Evolutionary conservation across 2,113 vertebrate genomes (phyloP).

Genomic region (Hoplias malabaricus): DNA sequence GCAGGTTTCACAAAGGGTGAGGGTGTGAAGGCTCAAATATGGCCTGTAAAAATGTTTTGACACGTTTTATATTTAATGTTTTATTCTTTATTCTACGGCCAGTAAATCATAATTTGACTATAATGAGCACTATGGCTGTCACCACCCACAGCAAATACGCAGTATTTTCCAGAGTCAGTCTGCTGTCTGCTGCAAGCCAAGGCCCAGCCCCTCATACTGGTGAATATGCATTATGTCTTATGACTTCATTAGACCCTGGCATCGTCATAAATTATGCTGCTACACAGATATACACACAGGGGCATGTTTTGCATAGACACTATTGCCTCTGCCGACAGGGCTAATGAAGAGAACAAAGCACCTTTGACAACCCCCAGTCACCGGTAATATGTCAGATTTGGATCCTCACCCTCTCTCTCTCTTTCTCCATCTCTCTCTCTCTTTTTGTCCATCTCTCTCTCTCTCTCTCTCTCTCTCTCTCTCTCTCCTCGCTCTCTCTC

Average conservation of each 20-base stretch:
- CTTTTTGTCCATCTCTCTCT: neutral
- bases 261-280: slow-evolving; percentile 68
- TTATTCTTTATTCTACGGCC: too few species aligned
- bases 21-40: too few species aligned
- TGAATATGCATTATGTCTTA: slow-evolving; percentile 75
- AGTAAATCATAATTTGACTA: too few species aligned
- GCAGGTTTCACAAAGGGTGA: too few species aligned
- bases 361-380: slow-evolving; percentile 61
- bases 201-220: slow-evolving; percentile 63
- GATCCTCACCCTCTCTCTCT: slow-evolving; percentile 26
- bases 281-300: slow-evolving; percentile 40
- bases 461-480: slow-evolving; percentile 22
- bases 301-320: slow-evolving; percentile 64
- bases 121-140: slow-evolving; percentile 54
- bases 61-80: too few species aligned
- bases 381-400: slow-evolving; percentile 55
- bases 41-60: too few species aligned
- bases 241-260: slow-evolving; percentile 71
- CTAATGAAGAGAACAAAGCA: slow-evolving; percentile 65
- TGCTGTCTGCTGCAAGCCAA: neutral
- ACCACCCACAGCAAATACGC: slow-evolving; percentile 35
- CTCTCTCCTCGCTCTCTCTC: neutral
- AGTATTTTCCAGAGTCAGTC: neutral
- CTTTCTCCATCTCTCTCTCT: neutral
- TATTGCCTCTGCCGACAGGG: slow-evolving; percentile 48